Conservation (phyloP, 2,797 vertebrate genomes). For the Galagoides demidoff region DNA sequence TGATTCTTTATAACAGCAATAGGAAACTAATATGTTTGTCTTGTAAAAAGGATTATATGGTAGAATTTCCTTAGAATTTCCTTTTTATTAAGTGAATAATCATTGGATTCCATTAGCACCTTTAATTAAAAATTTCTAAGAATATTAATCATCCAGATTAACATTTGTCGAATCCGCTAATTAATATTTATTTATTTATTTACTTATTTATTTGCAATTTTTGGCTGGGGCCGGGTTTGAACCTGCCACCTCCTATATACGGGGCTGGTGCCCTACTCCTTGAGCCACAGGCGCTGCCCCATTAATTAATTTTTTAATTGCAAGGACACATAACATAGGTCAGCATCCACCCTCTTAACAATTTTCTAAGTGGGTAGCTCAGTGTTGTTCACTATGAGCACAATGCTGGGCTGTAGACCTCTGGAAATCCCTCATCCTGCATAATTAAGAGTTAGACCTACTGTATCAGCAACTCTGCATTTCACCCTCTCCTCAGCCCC, state of each 20-base stretch:
- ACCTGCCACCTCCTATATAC: too few species aligned
- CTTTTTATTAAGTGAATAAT: neutral
- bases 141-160: constrained; percentile 3
- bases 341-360: neutral
- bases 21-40: constrained; percentile 1
- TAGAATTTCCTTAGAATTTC: neutral
- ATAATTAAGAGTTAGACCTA: neutral
- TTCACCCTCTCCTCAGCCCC: neutral
- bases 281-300: too few species aligned
- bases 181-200: neutral
- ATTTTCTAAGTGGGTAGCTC: neutral
- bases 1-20: neutral
- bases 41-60: neutral
- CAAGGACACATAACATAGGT: neutral
- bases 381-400: neutral
- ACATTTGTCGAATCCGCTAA: neutral
- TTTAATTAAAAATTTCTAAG: constrained; percentile 13
- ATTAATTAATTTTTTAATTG: neutral
- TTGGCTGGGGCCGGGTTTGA: too few species aligned
- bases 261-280: too few species aligned
- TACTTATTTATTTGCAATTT: too few species aligned
- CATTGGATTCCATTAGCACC: neutral
- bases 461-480: neutral
- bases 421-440: neutral
- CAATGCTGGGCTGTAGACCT: neutral